phyloP scores from a whole-genome alignment of 2,113 vertebrate genomes.

The Gymnobelideus leadbeateri region DNA sequence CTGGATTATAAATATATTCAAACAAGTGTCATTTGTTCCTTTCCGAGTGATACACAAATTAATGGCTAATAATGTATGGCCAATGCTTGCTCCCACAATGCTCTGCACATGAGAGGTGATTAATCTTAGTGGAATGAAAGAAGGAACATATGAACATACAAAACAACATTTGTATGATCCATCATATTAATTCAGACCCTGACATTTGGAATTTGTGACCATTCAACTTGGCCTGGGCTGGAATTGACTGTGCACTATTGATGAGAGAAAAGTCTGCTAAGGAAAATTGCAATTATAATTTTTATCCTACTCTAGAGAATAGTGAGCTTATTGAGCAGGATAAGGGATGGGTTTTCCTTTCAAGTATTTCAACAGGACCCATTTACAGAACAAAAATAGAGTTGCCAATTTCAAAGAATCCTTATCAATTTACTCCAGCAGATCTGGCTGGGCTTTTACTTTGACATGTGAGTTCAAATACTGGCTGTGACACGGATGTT shows the following conservation, averaged over 20 bases:
- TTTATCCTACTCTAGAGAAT: background rate
- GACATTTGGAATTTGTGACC: background rate
- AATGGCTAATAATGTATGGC: background rate
- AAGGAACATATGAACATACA: background rate
- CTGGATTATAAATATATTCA: background rate
- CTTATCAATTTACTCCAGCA: background rate
- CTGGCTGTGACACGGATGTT: background rate
- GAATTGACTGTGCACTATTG: background rate
- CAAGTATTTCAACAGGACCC: background rate
- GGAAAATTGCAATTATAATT: background rate
- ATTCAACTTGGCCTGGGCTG: background rate
- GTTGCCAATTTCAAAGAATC: background rate
- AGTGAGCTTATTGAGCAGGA: background rate
- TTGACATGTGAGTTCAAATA: background rate
- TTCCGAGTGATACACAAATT: background rate
- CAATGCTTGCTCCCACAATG: background rate
- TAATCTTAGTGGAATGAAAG: background rate
- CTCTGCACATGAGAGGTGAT: background rate
- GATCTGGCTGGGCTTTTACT: background rate
- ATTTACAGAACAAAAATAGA: background rate
- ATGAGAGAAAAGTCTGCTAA: background rate
- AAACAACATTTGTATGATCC: background rate
- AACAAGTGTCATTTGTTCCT: background rate
- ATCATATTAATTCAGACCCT: background rate
- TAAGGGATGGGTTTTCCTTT: background rate